Evolutionary conservation across 2,888 invertebrate species (phyloP).

Genomic region (Nemapogon koenigi): DNA sequence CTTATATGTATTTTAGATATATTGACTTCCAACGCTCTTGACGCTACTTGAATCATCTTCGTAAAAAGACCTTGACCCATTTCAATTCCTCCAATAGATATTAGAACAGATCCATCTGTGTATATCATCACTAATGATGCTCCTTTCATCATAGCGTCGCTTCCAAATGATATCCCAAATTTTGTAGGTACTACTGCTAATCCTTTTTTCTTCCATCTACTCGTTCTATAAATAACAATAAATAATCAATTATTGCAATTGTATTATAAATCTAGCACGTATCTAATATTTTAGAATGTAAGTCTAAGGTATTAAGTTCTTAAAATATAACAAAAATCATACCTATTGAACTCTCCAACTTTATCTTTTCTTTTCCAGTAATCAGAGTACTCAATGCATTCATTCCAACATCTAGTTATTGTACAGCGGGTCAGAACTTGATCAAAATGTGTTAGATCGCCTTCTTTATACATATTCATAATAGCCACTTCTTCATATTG

Average conservation of each 20-base stretch:
- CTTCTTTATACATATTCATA: conserved; percentile 82
- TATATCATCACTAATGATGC: conserved; percentile 82
- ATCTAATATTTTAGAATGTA: background rate
- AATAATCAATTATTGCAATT: background rate
- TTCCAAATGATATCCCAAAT: conserved; percentile 77
- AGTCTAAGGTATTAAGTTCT: background rate
- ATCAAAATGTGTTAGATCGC: conserved; percentile 79
- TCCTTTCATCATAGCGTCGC: conserved; percentile 72
- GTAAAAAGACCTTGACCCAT: conserved; percentile 93
- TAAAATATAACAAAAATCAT: conserved; percentile 17
- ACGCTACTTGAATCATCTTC: conserved; percentile 87
- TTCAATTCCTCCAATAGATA: conserved; percentile 84
- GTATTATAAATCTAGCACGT: background rate
- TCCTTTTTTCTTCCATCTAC: conserved; percentile 81
- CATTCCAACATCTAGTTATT: conserved; percentile 75
- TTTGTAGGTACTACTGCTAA: conserved; percentile 75
- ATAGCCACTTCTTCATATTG: conserved; percentile 69
- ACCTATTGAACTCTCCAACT: conserved; percentile 76
- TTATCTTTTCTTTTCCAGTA: conserved; percentile 65
- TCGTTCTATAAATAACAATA: conserved; percentile 47
- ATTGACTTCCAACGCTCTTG: conserved; percentile 68
- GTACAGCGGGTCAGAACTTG: conserved; percentile 78
- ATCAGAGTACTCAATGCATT: conserved; percentile 72
- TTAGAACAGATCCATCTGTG: conserved; percentile 78
- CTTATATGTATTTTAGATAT: conserved; percentile 71